Evolutionary conservation across 1,140 invertebrate genomes (phyloP), one percentile per base, ranked within the genome.

Genomic region (Grapholita molesta): DNA sequence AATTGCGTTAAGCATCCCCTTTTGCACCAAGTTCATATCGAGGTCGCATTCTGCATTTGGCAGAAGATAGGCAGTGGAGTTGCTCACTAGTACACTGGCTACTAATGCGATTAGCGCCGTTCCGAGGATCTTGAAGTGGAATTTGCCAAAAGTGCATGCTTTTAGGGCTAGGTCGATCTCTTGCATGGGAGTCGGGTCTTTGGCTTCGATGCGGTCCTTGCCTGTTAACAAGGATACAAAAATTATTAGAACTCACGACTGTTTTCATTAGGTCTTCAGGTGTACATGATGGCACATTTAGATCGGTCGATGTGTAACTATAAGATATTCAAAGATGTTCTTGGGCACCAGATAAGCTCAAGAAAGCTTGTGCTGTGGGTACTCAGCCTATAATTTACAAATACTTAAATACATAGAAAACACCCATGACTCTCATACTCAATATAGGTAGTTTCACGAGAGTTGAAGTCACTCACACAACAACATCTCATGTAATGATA

Each of bases 41-140:
- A 96, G 85, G 81, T 96, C 95, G 74, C 95, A 96, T 74, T 95
- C 94, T 0, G 94, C 95, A 1, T 93, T 91, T 0, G 95, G 94
- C 35, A 96, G 76, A 21, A 96, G 93, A 77, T 94, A 95, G 0
- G 95, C 94, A 66, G 95, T 93, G 7, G 92, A 93, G 7, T 91
- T 92, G 2, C 93, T 95, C 42, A 95, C 93, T 21, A 94, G 93
- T 12, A 94, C 92, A 7, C 92, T 92, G 0, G 93, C 89, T 71
- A 93, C 93, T 6, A 93, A 87, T 0, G 92, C 93, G 0, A 94
- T 92, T 28, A 96, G 88, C 0, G 93, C 87, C 2, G 93, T 78
- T 2, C 94, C 65, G 0, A 95, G 76, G 7, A 96, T 79, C 1
- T 94, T 77, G 1, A 93, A 80, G 72, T 96, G 95, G 81, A 95